These are phyloP conservation scores for Druceiella hillmani DNA, from an alignment of 2,888 invertebrate genomes.

Conservation along the genomic window DNA sequence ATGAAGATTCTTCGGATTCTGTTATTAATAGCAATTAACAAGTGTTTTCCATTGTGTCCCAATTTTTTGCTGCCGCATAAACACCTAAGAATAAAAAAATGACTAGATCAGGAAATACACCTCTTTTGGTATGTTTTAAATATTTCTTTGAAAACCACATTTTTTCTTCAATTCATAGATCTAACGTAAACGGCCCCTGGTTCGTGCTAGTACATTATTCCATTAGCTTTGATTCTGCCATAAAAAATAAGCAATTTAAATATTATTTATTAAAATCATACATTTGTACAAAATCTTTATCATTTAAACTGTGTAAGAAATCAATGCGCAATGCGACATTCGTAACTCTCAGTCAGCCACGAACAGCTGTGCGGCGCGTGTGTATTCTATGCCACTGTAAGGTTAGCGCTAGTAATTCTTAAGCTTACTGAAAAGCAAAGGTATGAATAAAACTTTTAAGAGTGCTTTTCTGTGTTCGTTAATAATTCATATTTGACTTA, in stretches of 20 bases:
- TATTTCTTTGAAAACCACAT: no score
- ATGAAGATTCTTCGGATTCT: no score
- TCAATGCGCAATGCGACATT: not conserved
- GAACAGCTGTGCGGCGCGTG: no score
- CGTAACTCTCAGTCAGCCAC: not conserved
- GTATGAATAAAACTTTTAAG: slow-evolving; percentile 4
- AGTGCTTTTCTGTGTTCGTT: slow-evolving; percentile 3
- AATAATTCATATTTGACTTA: slow-evolving; percentile 1
- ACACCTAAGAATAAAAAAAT: no score
- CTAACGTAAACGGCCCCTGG: no score
- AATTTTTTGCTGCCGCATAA: no score
- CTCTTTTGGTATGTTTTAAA: no score
- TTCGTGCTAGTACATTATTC: slow-evolving; percentile 2
- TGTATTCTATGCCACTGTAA: no score
- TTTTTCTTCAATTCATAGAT: no score
- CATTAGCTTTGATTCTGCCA: not conserved
- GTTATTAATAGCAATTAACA: no score
- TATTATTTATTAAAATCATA: slow-evolving; percentile 4
- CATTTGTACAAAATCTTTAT: not conserved
- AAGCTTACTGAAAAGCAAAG: slow-evolving; percentile 4
- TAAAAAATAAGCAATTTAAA: slow-evolving; percentile 2
- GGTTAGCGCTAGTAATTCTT: slow-evolving; percentile 1
- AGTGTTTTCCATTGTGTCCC: no score
- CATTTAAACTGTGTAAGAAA: slow-evolving; percentile 1
- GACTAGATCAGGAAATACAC: no score